Evolutionary conservation across 2,113 vertebrate species (phyloP), one percentile per base, ranked within the genome.

Genomic region (Nesogale talazaci): DNA sequence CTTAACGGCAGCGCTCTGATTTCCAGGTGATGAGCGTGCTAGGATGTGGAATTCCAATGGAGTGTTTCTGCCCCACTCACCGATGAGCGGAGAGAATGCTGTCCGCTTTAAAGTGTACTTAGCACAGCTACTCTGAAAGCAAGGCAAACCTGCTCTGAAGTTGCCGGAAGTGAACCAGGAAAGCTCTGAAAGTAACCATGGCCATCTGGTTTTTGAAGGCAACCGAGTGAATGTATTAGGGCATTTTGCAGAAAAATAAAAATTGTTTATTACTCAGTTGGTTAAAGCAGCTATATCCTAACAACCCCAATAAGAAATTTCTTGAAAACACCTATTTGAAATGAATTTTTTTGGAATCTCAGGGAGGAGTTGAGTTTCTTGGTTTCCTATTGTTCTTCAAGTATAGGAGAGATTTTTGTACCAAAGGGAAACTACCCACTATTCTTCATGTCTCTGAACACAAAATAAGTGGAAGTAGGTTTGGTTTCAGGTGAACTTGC

Each of bases 401-500:
- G 34, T 25, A 52, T 31, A 34, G 3, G 46, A 67, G 77, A 85
- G 78, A 42, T 72, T 89, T 52, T 92, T 81, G 77, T 92, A 29
- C 17, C 27, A 56, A 82, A 87, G 46, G 70, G 79, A 94, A 93
- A 40, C 23, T 38, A 23, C 6, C 57, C 74, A 65, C 46, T 76
- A 23, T 79, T 92, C 81, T 75, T 57, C 5, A 9, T 40, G 3
- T 85, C 63, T 86, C 63, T 80, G 69, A 92, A 83, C 6, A 52
- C 57, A 91, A 69, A 85, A 83, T 46, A 77, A 46, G 76, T 23
- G 11, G 46, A 85, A 80, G 52, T 77, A 40, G 27, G 63, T 76
- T 92, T 91, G 84, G 59, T 94, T 89, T 91, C 70, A 52, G 67
- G 40, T 69, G 38, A 79, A 57, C 34, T 59, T 63, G 29, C 3